These are phyloP conservation scores for Achatina immaculata DNA, from an alignment of 1,140 invertebrate genomes.

Conservation along the genomic window DNA sequence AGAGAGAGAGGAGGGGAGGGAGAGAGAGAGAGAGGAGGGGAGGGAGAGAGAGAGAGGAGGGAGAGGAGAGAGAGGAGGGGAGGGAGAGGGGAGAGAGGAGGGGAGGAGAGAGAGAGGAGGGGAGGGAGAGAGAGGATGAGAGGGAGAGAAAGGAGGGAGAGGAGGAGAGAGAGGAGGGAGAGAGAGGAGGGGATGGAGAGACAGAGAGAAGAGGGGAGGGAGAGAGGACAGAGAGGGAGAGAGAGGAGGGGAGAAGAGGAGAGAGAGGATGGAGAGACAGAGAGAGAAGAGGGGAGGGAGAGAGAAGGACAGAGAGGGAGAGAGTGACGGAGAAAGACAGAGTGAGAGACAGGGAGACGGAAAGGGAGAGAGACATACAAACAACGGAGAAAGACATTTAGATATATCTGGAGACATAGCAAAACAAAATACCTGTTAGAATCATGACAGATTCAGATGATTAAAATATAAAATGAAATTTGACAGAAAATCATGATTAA, in stretches of 20 bases:
- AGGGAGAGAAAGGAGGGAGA: slow-evolving; percentile 14
- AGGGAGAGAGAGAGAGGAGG: neutral
- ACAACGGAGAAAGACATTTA: neutral
- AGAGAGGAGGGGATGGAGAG: neutral
- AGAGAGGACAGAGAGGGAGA: too few species aligned
- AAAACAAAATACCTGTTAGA: neutral
- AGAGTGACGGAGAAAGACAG: neutral
- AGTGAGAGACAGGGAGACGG: neutral
- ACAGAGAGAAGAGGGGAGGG: neutral
- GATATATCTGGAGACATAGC: neutral
- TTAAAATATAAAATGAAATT: neutral
- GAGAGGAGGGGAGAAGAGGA: neutral
- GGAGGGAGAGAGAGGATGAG: slow-evolving; percentile 30
- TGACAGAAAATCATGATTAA: neutral
- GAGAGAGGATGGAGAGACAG: neutral
- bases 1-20: slow-evolving; percentile 4
- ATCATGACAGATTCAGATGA: neutral
- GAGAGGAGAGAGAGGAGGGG: neutral
- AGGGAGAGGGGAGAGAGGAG: neutral
- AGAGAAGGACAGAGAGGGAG: slow-evolving; percentile 21
- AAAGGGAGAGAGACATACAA: neutral
- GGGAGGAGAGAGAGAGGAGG: slow-evolving; percentile 14
- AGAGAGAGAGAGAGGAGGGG: slow-evolving; percentile 2
- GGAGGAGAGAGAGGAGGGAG: neutral
- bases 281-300: slow-evolving; percentile 11